Evolutionary conservation across 2,888 invertebrate species (phyloP), one percentile per base, ranked within the genome.

Genomic region (Phymatocera aterrima): DNA sequence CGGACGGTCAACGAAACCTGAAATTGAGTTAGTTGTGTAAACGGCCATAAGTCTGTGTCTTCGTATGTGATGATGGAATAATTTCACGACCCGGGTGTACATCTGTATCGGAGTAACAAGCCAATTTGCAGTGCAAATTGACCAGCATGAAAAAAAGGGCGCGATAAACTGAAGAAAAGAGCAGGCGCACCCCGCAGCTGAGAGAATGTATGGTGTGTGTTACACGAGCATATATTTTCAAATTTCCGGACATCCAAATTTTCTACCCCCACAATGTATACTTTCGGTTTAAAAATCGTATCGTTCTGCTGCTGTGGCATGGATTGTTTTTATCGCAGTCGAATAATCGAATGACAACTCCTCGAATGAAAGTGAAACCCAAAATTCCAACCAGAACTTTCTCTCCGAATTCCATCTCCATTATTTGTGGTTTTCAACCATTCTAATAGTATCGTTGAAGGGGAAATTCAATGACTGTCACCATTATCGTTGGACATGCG

Each of bases 1-100:
- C 34, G 43, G 72, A 18, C 51, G 34, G 72, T 72, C 72, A 72
- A 72, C 72, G 51, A 34, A 72, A 72, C 51, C 72, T 72, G 72
- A 72, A 51, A 72, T 72, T 72, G 72, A 48, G 15, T 34, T 18
- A 31, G 48, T 51, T 51, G 48, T 34, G 31, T 51, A 72, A 72
- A 72, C 72, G 34, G 34, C 31, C 34, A 34, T 34, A 72, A 43
- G 31, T 10, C 40, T n/a, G n/a, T n/a, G n/a, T n/a, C n/a, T n/a
- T 24, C 15, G 43, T 40, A 46, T 28, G 43, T 43, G 68, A 68
- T 68, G 24, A 43, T 68, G 28, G 28, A 43, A 46, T 46, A 43
- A 68, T 48, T 31, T 51, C n/a, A 34, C 72, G 21, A 34, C 48
- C 12, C 18, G 34, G 34, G 34, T 48, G 31, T 43, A 18, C 72